Percentiles rank a stretch among this genome's conserved stretches.
Conservation (phyloP, 2,888 invertebrate genomes). For the Colletes collaris region DNA sequence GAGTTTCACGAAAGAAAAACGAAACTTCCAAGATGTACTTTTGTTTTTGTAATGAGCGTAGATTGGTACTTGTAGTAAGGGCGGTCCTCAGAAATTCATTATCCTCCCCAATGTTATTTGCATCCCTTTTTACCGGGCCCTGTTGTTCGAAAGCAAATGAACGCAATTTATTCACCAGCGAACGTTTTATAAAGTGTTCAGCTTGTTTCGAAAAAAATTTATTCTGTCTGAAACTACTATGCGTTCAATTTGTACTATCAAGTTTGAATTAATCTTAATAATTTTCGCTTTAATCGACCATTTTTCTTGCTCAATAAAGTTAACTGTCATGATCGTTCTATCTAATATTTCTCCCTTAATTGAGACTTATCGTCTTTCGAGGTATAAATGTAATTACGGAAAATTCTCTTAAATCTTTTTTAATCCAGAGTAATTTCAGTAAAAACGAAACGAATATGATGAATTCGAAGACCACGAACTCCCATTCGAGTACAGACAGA, state of each 20-base stretch:
- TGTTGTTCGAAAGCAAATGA: slow-evolving; percentile 3
- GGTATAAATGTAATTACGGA: not conserved
- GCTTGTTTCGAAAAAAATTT: slow-evolving; percentile 2
- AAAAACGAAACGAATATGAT: not conserved
- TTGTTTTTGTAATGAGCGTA: not conserved
- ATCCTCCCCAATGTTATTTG: slow-evolving; percentile 14
- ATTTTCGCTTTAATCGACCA: too few species aligned
- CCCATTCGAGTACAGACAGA: not conserved
- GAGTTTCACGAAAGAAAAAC: not conserved
- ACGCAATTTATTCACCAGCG: slow-evolving; percentile 24
- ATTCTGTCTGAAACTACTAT: slow-evolving; percentile 9
- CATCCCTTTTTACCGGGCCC: slow-evolving; percentile 14
- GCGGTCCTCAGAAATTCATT: slow-evolving; percentile 13
- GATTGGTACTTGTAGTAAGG: not conserved
- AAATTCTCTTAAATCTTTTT: slow-evolving; percentile 11
- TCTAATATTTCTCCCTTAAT: slow-evolving; percentile 11
- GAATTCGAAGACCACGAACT: not conserved
- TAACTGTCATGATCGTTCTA: not conserved
- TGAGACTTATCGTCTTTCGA: slow-evolving; percentile 8
- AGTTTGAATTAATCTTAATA: not conserved
- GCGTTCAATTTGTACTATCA: not conserved
- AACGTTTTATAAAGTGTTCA: not conserved
- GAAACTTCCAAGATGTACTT: not conserved
- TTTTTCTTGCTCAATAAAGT: not conserved
- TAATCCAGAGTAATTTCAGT: not conserved